Evolutionary conservation across 2,113 vertebrate genomes (phyloP).

Genomic region (Nesoenas mayeri): DNA sequence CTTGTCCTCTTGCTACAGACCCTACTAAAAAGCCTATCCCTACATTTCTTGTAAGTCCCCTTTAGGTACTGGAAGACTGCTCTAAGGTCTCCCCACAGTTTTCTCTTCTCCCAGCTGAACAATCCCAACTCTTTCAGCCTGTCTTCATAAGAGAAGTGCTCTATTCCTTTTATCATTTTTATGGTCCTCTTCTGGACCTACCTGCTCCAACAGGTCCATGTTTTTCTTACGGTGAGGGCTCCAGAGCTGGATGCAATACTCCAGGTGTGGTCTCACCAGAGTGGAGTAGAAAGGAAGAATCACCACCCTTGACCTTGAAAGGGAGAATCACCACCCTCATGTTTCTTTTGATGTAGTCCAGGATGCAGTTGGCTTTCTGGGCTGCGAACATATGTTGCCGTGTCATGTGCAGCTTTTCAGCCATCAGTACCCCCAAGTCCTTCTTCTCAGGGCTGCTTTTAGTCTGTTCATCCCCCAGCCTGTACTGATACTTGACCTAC

Average conservation of each 20-base stretch:
- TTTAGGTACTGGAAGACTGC: neutral
- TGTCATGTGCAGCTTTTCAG: neutral
- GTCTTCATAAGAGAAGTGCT: neutral
- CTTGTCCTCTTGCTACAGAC: neutral
- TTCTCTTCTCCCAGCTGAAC: neutral
- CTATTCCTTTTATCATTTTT: neutral
- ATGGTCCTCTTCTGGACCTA: neutral
- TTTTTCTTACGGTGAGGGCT: neutral
- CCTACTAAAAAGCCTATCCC: neutral
- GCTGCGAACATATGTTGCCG: accelerated
- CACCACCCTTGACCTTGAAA: neutral
- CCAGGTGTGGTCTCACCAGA: neutral
- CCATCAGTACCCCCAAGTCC: neutral
- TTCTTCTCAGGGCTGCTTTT: neutral
- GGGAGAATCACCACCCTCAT: neutral
- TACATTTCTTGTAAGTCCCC: neutral
- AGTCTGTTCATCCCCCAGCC: neutral
- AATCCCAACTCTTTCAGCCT: neutral
- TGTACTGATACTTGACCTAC: neutral
- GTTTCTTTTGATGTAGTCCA: neutral
- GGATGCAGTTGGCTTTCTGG: neutral
- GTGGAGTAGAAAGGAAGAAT: neutral
- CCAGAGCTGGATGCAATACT: neutral
- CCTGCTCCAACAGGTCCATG: accelerated
- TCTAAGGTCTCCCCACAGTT: neutral